A percentile compares a stretch with the other conserved stretches of the same genome.
phyloP scores from a whole-genome alignment of 2,888 invertebrate genomes.

The Hyposoter dolosus region DNA sequence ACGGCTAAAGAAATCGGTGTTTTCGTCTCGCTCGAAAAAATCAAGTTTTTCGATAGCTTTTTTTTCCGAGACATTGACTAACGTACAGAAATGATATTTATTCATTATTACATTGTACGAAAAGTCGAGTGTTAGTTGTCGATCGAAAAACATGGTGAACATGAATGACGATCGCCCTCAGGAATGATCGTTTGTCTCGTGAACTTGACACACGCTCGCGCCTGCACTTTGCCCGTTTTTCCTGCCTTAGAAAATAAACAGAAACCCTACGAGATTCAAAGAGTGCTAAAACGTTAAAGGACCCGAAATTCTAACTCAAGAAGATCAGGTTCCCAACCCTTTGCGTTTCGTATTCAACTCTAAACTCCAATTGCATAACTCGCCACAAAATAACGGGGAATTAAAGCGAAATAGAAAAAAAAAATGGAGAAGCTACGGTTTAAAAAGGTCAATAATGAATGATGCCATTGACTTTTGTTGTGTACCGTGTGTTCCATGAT shows the following conservation, averaged over 20 bases:
- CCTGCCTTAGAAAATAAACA: background rate
- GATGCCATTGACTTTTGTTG: conserved; percentile 78
- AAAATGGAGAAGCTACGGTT: conserved; percentile 51
- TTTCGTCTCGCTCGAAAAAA: background rate
- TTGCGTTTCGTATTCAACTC: conserved; percentile 12
- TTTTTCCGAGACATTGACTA: background rate
- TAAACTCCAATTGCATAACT: background rate
- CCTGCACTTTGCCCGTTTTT: conserved; percentile 53
- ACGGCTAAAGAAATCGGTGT: background rate
- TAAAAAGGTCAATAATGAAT: conserved; percentile 75
- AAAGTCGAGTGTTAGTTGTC: background rate
- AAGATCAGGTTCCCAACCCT: background rate
- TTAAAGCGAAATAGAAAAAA: conserved; percentile 17
- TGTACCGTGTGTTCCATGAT: conserved; percentile 84
- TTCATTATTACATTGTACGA: background rate
- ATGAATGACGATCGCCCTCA: background rate
- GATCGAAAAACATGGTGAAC: background rate
- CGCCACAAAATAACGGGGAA: background rate
- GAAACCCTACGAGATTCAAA: background rate
- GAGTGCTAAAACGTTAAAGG: background rate
- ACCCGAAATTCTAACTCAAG: background rate
- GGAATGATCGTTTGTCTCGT: conserved; percentile 17
- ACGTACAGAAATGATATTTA: background rate
- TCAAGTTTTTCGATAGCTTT: background rate
- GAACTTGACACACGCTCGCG: conserved; percentile 24